A percentile compares a stretch with the other conserved stretches of the same genome.
Evolutionary conservation across 1,140 invertebrate genomes (phyloP).

Genomic region (Pararge aegeria): DNA sequence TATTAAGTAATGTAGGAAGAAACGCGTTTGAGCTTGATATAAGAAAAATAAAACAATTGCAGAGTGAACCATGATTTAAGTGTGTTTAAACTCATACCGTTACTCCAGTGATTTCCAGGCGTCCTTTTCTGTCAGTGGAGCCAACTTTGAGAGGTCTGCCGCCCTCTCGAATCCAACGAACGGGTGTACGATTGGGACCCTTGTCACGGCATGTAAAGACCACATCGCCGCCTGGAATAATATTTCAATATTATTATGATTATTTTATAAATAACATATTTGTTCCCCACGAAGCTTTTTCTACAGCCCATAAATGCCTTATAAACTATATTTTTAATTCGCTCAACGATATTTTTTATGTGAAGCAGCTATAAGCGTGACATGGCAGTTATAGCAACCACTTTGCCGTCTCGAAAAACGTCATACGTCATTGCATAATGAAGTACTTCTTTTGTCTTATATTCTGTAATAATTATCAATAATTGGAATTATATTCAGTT

Average conservation of each 20-base stretch:
- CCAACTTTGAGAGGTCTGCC: conserved; percentile 86
- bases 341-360: too few relatives aligned
- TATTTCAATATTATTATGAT: background rate
- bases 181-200: conserved; percentile 86
- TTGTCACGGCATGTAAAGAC: conserved; percentile 96
- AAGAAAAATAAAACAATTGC: too few relatives aligned
- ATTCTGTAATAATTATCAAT: too few relatives aligned
- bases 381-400: too few relatives aligned
- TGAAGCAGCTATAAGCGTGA: too few relatives aligned
- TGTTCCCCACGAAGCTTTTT: background rate
- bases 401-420: too few relatives aligned
- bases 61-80: too few relatives aligned
- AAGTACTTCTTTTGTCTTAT: too few relatives aligned
- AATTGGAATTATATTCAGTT: too few relatives aligned
- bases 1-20: too few relatives aligned
- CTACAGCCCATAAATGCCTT: background rate
- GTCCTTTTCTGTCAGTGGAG: conserved; percentile 85
- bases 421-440: too few relatives aligned
- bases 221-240: conserved; percentile 88
- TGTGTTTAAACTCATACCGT: conserved; percentile 80
- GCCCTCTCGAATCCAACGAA: conserved; percentile 87
- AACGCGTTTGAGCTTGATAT: too few relatives aligned
- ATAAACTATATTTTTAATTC: background rate
- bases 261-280: background rate
- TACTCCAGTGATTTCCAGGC: conserved; percentile 92